phyloP scores from a whole-genome alignment of 2,113 vertebrate genomes.

The Synodontis membranacea region DNA sequence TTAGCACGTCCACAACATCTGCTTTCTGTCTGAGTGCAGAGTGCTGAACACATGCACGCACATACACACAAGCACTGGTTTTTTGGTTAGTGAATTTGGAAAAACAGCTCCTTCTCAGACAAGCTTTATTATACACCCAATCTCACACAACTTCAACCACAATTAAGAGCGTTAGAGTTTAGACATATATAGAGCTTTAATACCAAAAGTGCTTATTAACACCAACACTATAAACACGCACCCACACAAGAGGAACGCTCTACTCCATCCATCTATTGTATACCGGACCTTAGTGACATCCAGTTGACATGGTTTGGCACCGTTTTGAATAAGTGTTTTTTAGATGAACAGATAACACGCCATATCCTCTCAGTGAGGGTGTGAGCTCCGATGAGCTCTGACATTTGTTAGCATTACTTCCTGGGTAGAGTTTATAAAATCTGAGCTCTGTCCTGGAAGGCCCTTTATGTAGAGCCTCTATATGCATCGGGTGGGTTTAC shows the following conservation, averaged over 20 bases:
- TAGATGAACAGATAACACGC: conserved; percentile 44
- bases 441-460: conserved; percentile 35
- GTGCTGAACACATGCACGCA: conserved; percentile 49
- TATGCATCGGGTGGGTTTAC: conserved; percentile 36
- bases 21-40: conserved; percentile 59
- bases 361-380: conserved; percentile 45
- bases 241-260: conserved; percentile 24
- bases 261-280: conserved; percentile 29
- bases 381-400: conserved; percentile 45
- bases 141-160: neutral
- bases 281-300: conserved; percentile 43
- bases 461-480: conserved; percentile 13
- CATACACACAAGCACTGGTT: conserved; percentile 34
- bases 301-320: conserved; percentile 49
- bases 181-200: conserved; percentile 25
- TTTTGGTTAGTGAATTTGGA: conserved; percentile 35
- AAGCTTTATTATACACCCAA: neutral
- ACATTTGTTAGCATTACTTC: conserved; percentile 56
- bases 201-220: conserved; percentile 20
- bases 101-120: conserved; percentile 13
- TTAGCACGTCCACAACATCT: conserved; percentile 60
- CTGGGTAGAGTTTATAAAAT: conserved; percentile 52
- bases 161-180: neutral
- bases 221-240: conserved; percentile 4
- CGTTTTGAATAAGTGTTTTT: conserved; percentile 45